Evolutionary conservation across 2,888 invertebrate species (phyloP).

Genomic region (Bellardia pandia): DNA sequence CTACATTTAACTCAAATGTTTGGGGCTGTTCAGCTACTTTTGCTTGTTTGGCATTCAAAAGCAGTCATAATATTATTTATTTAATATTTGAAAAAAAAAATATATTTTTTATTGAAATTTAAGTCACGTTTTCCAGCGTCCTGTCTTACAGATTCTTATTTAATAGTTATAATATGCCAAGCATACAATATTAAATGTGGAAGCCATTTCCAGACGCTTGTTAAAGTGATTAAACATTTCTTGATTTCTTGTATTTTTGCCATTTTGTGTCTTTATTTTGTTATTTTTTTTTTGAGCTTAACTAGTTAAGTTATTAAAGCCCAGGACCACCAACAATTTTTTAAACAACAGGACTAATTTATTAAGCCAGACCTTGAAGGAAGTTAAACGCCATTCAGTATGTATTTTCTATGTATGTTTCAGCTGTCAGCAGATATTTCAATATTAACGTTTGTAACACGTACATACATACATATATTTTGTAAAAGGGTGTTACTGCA

Average conservation of each 20-base stretch:
- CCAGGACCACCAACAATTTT: constrained; percentile 65
- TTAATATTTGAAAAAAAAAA: constrained; percentile 33
- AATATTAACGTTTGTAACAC: neutral
- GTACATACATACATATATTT: too few relatives aligned
- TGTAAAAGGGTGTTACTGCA: neutral
- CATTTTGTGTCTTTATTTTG: constrained; percentile 10
- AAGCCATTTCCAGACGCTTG: constrained; percentile 58
- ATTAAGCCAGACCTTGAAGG: constrained; percentile 36
- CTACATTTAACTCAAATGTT: constrained; percentile 34
- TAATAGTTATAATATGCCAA: constrained; percentile 60
- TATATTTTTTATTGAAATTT: constrained; percentile 56
- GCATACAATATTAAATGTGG: constrained; percentile 53
- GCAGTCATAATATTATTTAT: constrained; percentile 63
- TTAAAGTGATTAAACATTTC: constrained; percentile 55
- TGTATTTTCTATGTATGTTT: neutral
- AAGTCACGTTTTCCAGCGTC: constrained; percentile 73
- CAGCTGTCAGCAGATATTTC: neutral
- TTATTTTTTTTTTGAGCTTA: neutral
- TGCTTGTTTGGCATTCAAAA: constrained; percentile 65
- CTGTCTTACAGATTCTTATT: constrained; percentile 68
- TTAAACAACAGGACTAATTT: constrained; percentile 18
- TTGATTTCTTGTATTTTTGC: constrained; percentile 21
- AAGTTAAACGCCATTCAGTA: constrained; percentile 1
- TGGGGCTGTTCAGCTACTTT: constrained; percentile 42
- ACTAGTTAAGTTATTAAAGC: constrained; percentile 68